Conservation (phyloP, 2,888 invertebrate species). For the Oscheius sp. region DNA sequence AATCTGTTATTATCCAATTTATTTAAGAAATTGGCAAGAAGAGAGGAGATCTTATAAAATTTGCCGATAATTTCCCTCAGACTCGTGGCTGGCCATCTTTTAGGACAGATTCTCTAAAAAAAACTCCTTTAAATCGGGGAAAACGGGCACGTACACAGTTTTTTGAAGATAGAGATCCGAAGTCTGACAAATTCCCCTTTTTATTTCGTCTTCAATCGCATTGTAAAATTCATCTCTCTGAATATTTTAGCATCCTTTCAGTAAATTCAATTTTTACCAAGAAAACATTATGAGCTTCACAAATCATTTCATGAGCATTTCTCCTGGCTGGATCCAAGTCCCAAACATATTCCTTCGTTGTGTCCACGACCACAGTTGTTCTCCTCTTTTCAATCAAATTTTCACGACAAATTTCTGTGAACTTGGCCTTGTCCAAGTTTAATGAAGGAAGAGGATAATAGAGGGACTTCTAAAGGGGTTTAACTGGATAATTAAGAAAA, state of each 20-base stretch:
- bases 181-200: background rate
- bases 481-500: too few relatives aligned
- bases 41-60: background rate
- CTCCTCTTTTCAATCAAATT: conserved; percentile 9
- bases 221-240: conserved; percentile 4
- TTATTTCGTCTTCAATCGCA: background rate
- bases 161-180: background rate
- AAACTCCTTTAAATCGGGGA: background rate
- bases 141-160: background rate
- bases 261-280: background rate
- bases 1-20: too few relatives aligned
- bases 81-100: background rate
- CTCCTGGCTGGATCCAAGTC: conserved; percentile 8
- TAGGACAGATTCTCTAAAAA: conserved; percentile 1
- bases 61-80: background rate
- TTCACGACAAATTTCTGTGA: conserved; percentile 2
- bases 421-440: background rate
- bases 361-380: background rate
- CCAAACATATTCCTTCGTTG: conserved; percentile 6
- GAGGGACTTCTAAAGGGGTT: background rate
- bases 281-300: background rate
- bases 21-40: too few relatives aligned
- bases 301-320: conserved; percentile 21
- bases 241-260: too few relatives aligned
- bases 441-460: conserved; percentile 2